Base-by-base conservation (phyloP, 2,797 vertebrate species). In the Notamacropus eugenii region DNA sequence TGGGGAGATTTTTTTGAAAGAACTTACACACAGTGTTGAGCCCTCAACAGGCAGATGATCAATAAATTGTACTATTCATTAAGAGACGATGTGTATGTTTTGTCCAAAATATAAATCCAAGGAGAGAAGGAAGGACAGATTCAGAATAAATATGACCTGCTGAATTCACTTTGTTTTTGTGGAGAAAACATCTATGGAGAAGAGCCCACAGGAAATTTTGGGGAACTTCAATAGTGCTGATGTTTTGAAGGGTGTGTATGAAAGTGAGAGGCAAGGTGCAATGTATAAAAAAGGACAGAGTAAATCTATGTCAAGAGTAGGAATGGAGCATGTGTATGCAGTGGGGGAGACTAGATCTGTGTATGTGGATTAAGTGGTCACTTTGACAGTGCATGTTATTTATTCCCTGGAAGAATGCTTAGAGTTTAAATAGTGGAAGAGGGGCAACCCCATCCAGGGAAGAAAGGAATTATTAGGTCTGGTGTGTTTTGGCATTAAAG, bases 1-100 rank as follows among this genome's bases (percentile, higher is more conserved):
- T 2, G 14, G 14, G 62, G 62, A 74, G 34, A 62, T 62, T 93
- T 29, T 97, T 97, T 93, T 90, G 27, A 90, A 19, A 82, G 50
- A 29, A 16, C 82, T 40, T n/a, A n/a, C 62, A 74, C 24, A 59
- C 55, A 50, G 57, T 56, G 92, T 40, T 93, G 24, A 92, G 29
- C 46, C 54, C 29, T 50, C 5, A 55, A 62, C 59, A 62, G 31
- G 29, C 56, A 94, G 93, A 67, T 90, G 19, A 34, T 90, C 40
- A 31, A 6, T 59, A 82, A 93, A 82, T 74, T 40, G 34, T 74
- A 16, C 34, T 74, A n/a, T 40, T 74, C 34, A 19, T 40, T 74
- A 6, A 40, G 34, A 74, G 16, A 14, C 0, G 5, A 74, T 74
- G 27, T n/a, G 62, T 40, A 74, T 74, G 62, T 74, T n/a, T 74